Base-by-base conservation (phyloP, 1,140 invertebrate species). In the Hyposmocoma kahamanoa region DNA sequence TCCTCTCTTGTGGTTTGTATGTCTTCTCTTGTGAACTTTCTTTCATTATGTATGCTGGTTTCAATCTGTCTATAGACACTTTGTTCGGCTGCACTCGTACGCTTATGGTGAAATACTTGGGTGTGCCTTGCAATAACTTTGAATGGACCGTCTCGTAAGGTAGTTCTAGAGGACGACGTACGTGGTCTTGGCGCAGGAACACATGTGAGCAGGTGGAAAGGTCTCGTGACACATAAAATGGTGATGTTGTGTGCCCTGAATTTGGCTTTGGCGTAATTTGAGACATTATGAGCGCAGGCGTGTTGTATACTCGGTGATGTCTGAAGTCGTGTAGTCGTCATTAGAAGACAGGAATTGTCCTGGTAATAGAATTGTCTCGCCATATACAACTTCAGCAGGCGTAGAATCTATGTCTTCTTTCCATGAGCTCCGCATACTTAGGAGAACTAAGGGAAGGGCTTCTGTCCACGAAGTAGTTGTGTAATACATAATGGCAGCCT, bases 81-180 rank as follows among this genome's bases (percentile, higher is more conserved):
- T 56, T 75, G 0, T 45, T 43, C 2, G 53, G 44, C 55, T 59
- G 67, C 1, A 56, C 69, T 19, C 58, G 56, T 1, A 68, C 55
- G 0, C 63, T 47, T 3, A 81, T 43, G 20, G 46, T 62, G 46
- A 69, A 79, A 28, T 47, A 60, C 52, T 80, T 81, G 3, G 50
- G 38, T 0, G n/a, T 51, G 22, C 5, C 66, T 61, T n/a, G 53
- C 19, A 1, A 76, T 20, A 4, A 84, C 73, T 38, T 56, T 39
- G 49, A 59, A 84, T 0, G 77, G 78, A 30, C 85, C 79, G 4
- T 59, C n/a, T n/a, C 57, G 44, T 86, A 86, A 1, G 78, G 79
- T 32, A 65, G 62, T 53, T 78, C 55, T n/a, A 84, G 59, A 3
- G 75, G 55, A 17, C 17, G 30, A 9, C 65, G 51, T 0, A 79